Conservation (phyloP, 1,140 invertebrate species). For the Hetaerina americana region DNA sequence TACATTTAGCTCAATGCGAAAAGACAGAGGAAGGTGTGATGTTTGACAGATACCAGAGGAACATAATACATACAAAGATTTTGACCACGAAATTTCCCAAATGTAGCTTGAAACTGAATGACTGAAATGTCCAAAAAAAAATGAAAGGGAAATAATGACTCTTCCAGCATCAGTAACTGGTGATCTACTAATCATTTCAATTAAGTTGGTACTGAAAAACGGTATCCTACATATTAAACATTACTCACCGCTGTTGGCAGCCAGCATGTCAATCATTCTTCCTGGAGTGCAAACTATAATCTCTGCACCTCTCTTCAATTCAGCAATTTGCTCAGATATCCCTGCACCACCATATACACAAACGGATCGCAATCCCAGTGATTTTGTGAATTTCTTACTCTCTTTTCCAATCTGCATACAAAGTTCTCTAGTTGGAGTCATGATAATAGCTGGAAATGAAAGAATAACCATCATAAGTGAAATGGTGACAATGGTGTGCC, state of each 20-base stretch:
- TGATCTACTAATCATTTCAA: background rate
- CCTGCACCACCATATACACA: conserved; percentile 99
- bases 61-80: too few relatives aligned
- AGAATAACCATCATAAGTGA: background rate
- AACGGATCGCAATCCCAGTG: conserved; percentile 71
- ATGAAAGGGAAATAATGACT: conserved; percentile 2
- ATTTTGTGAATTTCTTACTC: conserved; percentile 89
- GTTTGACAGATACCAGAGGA: too few relatives aligned
- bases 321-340: conserved; percentile 94
- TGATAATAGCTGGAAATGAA: conserved; percentile 56
- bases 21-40: too few relatives aligned
- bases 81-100: too few relatives aligned
- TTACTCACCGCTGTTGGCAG: conserved; percentile 78
- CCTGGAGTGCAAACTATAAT: conserved; percentile 99
- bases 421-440: conserved; percentile 96
- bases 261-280: conserved; percentile 99
- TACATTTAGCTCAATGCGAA: too few relatives aligned
- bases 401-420: conserved; percentile 99
- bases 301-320: conserved; percentile 93
- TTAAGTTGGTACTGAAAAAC: background rate
- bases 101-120: conserved; percentile 1
- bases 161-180: background rate
- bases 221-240: conserved; percentile 2
- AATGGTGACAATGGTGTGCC: background rate
- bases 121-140: conserved; percentile 4